Percentiles rank a stretch among this genome's conserved stretches.
Evolutionary conservation across 2,888 invertebrate genomes (phyloP).

Genomic region (Spicauda simplicius): DNA sequence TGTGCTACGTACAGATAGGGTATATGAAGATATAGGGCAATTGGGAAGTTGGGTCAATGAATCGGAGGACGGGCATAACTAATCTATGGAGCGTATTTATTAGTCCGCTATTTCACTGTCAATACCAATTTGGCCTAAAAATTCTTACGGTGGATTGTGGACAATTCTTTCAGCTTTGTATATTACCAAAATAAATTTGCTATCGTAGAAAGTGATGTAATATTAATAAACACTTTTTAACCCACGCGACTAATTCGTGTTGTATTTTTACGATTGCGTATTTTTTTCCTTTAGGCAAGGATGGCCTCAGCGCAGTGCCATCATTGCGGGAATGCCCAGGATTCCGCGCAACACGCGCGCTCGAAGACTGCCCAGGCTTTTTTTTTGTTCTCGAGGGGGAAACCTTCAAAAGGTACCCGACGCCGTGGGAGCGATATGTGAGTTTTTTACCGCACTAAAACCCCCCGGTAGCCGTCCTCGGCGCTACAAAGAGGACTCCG

Average conservation of each 20-base stretch:
- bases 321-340: too few relatives aligned
- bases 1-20: slow-evolving; percentile 49
- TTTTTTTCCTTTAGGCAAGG: too few relatives aligned
- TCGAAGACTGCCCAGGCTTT: too few relatives aligned
- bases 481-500: too few relatives aligned
- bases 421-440: too few relatives aligned
- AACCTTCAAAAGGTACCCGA: too few relatives aligned
- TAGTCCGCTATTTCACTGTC: slow-evolving; percentile 9
- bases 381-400: too few relatives aligned
- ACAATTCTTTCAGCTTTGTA: slow-evolving; percentile 1
- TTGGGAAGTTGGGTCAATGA: slow-evolving; percentile 31
- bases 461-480: too few relatives aligned
- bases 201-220: too few relatives aligned
- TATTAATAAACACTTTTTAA: neutral
- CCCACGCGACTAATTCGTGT: neutral
- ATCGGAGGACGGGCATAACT: neutral
- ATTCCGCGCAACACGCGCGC: too few relatives aligned
- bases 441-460: too few relatives aligned
- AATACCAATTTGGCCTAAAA: slow-evolving; percentile 27
- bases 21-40: slow-evolving; percentile 38
- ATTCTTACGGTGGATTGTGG: neutral
- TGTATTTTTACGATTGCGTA: neutral
- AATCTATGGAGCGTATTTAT: slow-evolving; percentile 2
- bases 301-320: too few relatives aligned
- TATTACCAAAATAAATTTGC: neutral